Evolutionary conservation across 2,797 vertebrate species (phyloP), one percentile per base, ranked within the genome.

Genomic region (Melanotaenia parkinsoni): DNA sequence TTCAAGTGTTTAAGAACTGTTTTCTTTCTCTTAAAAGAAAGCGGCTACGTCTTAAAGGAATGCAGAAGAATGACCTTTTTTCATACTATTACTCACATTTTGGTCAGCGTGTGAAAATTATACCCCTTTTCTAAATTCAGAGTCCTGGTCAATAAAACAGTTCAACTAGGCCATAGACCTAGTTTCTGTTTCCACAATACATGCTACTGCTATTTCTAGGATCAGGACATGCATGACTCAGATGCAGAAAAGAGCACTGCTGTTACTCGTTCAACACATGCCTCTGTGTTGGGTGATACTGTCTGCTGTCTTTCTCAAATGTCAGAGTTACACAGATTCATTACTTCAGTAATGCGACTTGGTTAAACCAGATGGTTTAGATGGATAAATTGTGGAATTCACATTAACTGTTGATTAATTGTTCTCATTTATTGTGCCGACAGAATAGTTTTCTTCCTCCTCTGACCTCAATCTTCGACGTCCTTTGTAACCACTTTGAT

Each of bases 361-460:
- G 82, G 88, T 89, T 82, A 85, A 91, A 85, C 74, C 74, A 78
- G 86, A 90, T 92, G 89, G 87, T 92, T 92, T 90, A 81, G 88
- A 90, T 89, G 83, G 85, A 91, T 91, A 86, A 90, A 91, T 87
- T 81, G 72, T 77, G 85, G 81, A 79, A 91, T 88, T 90, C 86
- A 87, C 82, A 92, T 94, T 93, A 91, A 92, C 86, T 80, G 70
- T 75, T 94, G 92, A 94, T 94, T 95, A 93, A 95, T 94, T 94
- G 88, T 93, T 88, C 88, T 91, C 83, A 92, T 94, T 93, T 93
- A 84, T 90, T 87, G 89, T 83, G 84, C 63, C 11, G 76, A 86
- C 79, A 81, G 78, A 88, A 90, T 73, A 81, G 81, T 88, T 89
- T 83, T 86, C 76, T 82, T 88, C 83, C 84, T 87, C 68, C 76